Percentiles rank a stretch among this genome's conserved stretches.
phyloP scores from a whole-genome alignment of 2,888 invertebrate genomes.

The Philopedon plagiatum region DNA sequence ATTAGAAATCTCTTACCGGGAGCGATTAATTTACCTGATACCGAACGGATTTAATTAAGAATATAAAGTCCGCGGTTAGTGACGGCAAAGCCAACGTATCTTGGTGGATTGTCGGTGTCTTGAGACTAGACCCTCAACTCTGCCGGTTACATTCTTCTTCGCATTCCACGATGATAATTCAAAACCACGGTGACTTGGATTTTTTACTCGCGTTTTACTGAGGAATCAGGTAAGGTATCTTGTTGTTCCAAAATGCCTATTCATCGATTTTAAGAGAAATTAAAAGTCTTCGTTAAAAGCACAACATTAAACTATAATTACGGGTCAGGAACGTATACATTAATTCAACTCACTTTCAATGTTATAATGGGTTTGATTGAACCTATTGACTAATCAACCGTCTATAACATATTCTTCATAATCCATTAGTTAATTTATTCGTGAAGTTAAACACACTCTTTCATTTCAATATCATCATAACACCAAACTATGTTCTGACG shows the following conservation, averaged over 20 bases:
- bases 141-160: constrained; percentile 57
- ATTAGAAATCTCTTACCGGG: constrained; percentile 11
- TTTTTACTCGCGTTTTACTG: constrained; percentile 60
- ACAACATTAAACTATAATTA: constrained; percentile 40
- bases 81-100: constrained; percentile 50
- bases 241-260: constrained; percentile 61
- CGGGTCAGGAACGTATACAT: constrained; percentile 26
- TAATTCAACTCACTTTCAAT: constrained; percentile 26
- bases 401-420: constrained; percentile 49
- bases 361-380: constrained; percentile 54
- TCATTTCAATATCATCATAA: neutral
- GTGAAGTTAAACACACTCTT: constrained; percentile 45
- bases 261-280: constrained; percentile 68
- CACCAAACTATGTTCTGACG: neutral
- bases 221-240: constrained; percentile 64
- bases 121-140: constrained; percentile 28
- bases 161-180: constrained; percentile 63
- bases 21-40: constrained; percentile 52
- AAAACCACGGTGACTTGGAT: constrained; percentile 60
- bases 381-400: constrained; percentile 57
- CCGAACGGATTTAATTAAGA: constrained; percentile 53
- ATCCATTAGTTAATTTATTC: constrained; percentile 51
- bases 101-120: constrained; percentile 26
- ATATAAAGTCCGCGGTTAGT: constrained; percentile 46
- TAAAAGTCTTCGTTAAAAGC: constrained; percentile 62